Percentiles rank a stretch among this genome's conserved stretches.
Evolutionary conservation across 2,113 vertebrate species (phyloP).

Genomic region (Glareola pratincola): DNA sequence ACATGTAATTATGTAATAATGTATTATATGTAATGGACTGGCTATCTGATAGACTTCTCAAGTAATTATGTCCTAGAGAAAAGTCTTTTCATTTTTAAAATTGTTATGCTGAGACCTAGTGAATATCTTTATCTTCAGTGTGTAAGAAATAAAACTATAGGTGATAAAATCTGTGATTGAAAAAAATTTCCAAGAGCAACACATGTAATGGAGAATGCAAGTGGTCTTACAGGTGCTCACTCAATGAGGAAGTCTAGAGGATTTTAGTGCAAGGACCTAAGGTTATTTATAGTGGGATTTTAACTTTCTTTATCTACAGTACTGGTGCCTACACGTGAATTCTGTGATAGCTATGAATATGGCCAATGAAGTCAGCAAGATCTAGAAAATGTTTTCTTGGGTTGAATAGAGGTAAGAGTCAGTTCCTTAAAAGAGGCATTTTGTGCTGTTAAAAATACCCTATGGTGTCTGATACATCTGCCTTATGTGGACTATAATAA

Average conservation of each 20-base stretch:
- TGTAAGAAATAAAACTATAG: not conserved
- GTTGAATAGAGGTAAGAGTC: not conserved
- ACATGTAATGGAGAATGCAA: not conserved
- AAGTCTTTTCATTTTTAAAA: not conserved
- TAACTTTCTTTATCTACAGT: not conserved
- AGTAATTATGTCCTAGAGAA: not conserved
- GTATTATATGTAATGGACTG: not conserved
- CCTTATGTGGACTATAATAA: not conserved
- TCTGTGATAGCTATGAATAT: not conserved
- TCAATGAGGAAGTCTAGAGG: not conserved
- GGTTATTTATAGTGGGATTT: not conserved
- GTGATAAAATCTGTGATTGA: not conserved
- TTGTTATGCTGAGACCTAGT: not conserved
- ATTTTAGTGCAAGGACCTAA: not conserved
- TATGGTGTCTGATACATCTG: not conserved
- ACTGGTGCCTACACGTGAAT: not conserved
- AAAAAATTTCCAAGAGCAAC: not conserved
- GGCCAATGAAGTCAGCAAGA: not conserved
- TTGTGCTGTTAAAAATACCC: not conserved
- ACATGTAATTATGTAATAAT: not conserved
- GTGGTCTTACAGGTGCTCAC: not conserved
- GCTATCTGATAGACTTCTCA: not conserved
- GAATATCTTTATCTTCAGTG: not conserved
- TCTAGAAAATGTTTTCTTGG: not conserved
- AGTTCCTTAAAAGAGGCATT: not conserved